Conservation (phyloP, 2,113 vertebrate genomes). For the Tichodroma muraria region DNA sequence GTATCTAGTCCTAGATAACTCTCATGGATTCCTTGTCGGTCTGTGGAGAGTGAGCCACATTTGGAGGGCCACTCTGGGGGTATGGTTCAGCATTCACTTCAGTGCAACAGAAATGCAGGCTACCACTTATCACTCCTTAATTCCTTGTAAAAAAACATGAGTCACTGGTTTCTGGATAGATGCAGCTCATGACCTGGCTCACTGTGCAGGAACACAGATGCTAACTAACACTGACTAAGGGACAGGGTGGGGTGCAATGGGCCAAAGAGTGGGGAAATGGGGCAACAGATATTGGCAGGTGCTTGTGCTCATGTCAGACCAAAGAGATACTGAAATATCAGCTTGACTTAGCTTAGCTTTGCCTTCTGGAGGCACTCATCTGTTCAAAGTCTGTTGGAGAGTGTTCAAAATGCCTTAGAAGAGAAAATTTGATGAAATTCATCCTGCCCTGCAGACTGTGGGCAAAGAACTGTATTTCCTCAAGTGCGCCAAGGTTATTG, state of each 20-base stretch:
- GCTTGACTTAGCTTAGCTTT: not conserved
- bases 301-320: not conserved
- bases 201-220: not conserved
- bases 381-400: not conserved
- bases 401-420: not conserved
- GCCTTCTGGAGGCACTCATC: not conserved
- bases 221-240: not conserved
- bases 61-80: not conserved
- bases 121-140: not conserved
- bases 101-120: not conserved
- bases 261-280: not conserved
- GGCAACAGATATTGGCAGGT: not conserved
- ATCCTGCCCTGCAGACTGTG: not conserved
- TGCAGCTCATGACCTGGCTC: not conserved
- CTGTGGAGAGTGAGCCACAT: not conserved
- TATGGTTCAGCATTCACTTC: not conserved
- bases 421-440: not conserved
- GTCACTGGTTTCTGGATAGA: not conserved
- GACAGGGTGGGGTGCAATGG: not conserved
- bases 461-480: not conserved
- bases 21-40: not conserved
- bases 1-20: not conserved
- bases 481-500: not conserved
- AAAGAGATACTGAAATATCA: not conserved
- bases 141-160: not conserved